Percentiles rank a stretch among this genome's conserved stretches.
These are phyloP conservation scores for Epirrhoe tristata DNA, from an alignment of 2,888 invertebrate genomes.

Conservation along the genomic window DNA sequence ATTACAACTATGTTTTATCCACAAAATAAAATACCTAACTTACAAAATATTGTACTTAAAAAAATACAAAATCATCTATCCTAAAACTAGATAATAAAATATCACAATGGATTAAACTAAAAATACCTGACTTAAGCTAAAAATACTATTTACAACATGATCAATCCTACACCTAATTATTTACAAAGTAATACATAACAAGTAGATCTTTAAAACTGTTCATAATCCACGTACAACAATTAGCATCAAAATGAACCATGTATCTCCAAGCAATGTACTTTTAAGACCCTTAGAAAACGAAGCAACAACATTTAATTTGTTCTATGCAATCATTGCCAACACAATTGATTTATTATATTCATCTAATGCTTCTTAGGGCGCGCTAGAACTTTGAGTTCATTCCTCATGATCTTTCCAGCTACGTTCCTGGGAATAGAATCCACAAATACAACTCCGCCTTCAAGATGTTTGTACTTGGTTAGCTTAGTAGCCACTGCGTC, in stretches of 20 bases:
- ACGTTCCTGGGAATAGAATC: constrained; percentile 90
- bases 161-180: constrained; percentile 26
- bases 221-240: background rate
- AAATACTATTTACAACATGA: constrained; percentile 45
- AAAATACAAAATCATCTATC: constrained; percentile 26
- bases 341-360: background rate
- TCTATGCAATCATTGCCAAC: background rate
- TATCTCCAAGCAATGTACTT: too few relatives aligned
- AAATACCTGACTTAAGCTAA: too few relatives aligned
- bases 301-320: background rate
- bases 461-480: constrained; percentile 89
- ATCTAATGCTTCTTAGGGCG: constrained; percentile 49
- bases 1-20: background rate
- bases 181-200: constrained; percentile 28
- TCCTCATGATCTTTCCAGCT: constrained; percentile 91
- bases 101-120: constrained; percentile 47
- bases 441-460: constrained; percentile 89
- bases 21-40: background rate
- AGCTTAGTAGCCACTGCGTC: constrained; percentile 87
- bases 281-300: too few relatives aligned
- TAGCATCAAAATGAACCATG: background rate
- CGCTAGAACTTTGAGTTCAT: constrained; percentile 86
- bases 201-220: background rate
- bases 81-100: constrained; percentile 29
- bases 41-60: constrained; percentile 19